phyloP scores from a whole-genome alignment of 2,113 vertebrate species.

The Alethe castanea region DNA sequence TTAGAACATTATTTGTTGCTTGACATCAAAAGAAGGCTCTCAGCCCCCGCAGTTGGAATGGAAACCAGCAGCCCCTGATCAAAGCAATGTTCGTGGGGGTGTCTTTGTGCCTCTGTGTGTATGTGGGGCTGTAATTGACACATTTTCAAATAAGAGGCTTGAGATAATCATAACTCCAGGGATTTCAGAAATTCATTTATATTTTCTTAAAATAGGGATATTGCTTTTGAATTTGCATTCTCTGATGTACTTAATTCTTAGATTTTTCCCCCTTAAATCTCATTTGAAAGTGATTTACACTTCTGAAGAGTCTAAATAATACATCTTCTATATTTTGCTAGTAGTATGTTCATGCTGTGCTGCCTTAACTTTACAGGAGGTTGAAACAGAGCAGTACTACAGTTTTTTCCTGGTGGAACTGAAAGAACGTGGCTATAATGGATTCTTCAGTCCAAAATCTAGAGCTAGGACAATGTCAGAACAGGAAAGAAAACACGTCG shows the following conservation, averaged over 20 bases:
- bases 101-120: not conserved
- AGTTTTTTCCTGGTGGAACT: constrained; percentile 93
- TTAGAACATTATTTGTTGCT: constrained; percentile 11
- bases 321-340: not conserved
- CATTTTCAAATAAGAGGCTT: constrained; percentile 29
- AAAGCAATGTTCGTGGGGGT: constrained; percentile 9
- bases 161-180: constrained; percentile 45
- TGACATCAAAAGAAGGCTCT: constrained; percentile 52
- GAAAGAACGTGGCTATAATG: constrained; percentile 95
- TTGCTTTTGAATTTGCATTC: constrained; percentile 8
- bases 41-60: not conserved
- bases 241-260: constrained; percentile 22
- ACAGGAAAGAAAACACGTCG: constrained; percentile 95
- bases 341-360: not conserved
- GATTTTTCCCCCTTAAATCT: not conserved
- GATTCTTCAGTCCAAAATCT: constrained; percentile 98
- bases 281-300: constrained; percentile 39
- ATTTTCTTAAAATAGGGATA: constrained; percentile 15
- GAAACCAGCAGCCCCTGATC: constrained; percentile 39
- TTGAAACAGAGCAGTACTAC: constrained; percentile 97
- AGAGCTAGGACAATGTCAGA: constrained; percentile 98
- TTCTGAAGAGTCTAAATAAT: constrained; percentile 33
- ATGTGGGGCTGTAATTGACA: constrained; percentile 18
- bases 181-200: constrained; percentile 33
- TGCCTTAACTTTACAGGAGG: constrained; percentile 82